Base-by-base conservation (phyloP, 2,888 invertebrate species). In the Coelinius sp. region DNA sequence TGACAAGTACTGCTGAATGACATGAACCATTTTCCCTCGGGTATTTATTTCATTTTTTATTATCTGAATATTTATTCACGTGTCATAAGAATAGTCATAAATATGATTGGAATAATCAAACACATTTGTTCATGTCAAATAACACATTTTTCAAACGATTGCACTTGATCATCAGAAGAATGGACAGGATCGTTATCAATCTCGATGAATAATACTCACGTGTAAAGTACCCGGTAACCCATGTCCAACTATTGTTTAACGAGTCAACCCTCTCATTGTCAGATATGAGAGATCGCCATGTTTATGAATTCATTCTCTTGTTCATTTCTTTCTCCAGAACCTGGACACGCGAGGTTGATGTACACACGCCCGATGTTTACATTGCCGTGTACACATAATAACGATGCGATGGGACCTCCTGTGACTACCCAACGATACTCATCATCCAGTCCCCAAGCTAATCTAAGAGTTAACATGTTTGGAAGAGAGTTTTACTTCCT, bases 221-320 rank as follows among this genome's bases (percentile, higher is more conserved):
- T 79, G 82, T 78, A 80, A 81, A 82, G 79, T 79, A 79, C 79
- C 77, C 75, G 59, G 75, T 76, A 63, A 75, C 12, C 20, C 71
- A 77, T 76, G 79, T 76, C 75, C 76, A 73, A 62, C 68, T 73
- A 81, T 83, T 83, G 82, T 80, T 68, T 74, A 68, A 67, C 70
- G 77, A 77, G 78, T 80, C 80, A 78, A 76, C 80, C 77, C 81
- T 80, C 77, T 71, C 74, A 79, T 83, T 81, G 80, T 82, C 73
- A 56, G 67, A 64, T 75, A 79, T 81, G 83, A 83, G 75, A 46
- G 31, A 80, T 80, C 73, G 78, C 73, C 71, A 73, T 75, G 76
- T 74, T 79, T 76, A 73, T 75, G 72, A 78, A 79, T 78, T 76
- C 66, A 73, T 78, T 75, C 31, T 64, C 74, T 70, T 70, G 65